Percentiles rank a stretch among this genome's conserved stretches.
phyloP scores from a whole-genome alignment of 2,888 invertebrate genomes.

The Mesorhabditis spiculigera region DNA sequence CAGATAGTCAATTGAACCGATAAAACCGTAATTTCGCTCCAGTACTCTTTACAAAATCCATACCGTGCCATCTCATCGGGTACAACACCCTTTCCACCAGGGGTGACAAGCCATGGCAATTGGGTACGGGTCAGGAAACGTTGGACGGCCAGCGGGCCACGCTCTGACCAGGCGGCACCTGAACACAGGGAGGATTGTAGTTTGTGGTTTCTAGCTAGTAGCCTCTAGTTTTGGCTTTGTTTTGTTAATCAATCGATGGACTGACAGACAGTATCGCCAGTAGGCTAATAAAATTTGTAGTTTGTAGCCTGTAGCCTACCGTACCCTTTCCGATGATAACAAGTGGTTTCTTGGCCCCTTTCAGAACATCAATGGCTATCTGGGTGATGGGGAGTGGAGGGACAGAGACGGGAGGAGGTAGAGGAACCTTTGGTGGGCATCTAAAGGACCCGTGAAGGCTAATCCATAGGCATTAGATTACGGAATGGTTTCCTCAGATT shows the following conservation, averaged over 20 bases:
- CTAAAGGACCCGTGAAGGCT: conserved; percentile 12
- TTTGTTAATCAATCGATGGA: no score
- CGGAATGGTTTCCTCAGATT: no score
- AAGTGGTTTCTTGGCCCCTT: conserved; percentile 75
- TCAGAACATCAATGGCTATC: conserved; percentile 72
- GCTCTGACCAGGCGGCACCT: conserved; percentile 50
- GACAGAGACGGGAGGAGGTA: no score
- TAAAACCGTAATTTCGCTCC: no score
- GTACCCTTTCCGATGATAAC: conserved; percentile 83
- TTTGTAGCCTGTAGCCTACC: background rate
- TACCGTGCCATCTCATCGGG: conserved; percentile 70
- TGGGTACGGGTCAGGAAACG: conserved; percentile 68
- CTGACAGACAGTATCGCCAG: no score
- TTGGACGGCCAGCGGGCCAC: conserved; percentile 41
- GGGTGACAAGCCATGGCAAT: conserved; percentile 87
- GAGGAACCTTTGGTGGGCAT: no score
- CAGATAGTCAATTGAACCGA: no score
- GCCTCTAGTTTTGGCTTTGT: no score
- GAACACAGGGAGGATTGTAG: no score
- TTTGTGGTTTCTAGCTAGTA: no score
- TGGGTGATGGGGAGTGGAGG: conserved; percentile 72
- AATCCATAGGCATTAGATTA: background rate
- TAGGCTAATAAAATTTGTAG: no score
- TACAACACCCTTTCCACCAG: conserved; percentile 75
- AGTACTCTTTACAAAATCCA: conserved; percentile 39